Percentiles rank a stretch among this genome's conserved stretches.
Evolutionary conservation across 1,140 invertebrate genomes (phyloP).

Genomic region (Drosophila subobscura): DNA sequence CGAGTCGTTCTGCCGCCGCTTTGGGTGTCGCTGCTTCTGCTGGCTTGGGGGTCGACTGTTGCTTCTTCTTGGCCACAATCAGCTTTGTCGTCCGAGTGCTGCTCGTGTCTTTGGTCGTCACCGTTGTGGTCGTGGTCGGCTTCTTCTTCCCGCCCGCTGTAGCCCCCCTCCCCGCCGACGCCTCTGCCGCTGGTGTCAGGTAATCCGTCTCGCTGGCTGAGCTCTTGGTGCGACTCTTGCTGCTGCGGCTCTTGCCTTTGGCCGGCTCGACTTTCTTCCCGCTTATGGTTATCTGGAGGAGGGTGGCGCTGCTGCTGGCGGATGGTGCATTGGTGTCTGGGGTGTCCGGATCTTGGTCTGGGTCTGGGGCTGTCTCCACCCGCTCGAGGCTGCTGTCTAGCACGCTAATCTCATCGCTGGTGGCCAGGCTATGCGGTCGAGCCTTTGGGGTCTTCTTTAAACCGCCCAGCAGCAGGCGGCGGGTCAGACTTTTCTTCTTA

Average conservation of each 20-base stretch:
- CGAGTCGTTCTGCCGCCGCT: conserved; percentile 21
- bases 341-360: not conserved
- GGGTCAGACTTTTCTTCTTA: conserved; percentile 74
- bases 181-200: conserved; percentile 57
- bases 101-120: conserved; percentile 54
- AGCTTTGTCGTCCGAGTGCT: conserved; percentile 68
- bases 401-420: conserved; percentile 59
- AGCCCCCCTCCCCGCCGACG: not conserved
- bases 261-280: conserved; percentile 74
- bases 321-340: conserved; percentile 19
- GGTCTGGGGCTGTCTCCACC: conserved; percentile 4
- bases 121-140: conserved; percentile 42
- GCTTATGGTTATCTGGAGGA: conserved; percentile 76
- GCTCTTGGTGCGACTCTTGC: conserved; percentile 48
- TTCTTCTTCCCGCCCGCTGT: conserved; percentile 27
- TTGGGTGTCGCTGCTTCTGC: conserved; percentile 39
- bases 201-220: conserved; percentile 73
- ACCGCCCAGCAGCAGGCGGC: conserved; percentile 59
- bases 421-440: conserved; percentile 63
- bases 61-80: conserved; percentile 62
- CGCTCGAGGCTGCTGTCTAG: conserved; percentile 10
- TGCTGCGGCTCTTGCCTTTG: conserved; percentile 25
- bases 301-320: conserved; percentile 55
- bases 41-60: conserved; percentile 14
- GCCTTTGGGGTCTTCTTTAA: conserved; percentile 65